Base-by-base conservation (phyloP, 1,140 invertebrate species). In the Nasonia longicornis region DNA sequence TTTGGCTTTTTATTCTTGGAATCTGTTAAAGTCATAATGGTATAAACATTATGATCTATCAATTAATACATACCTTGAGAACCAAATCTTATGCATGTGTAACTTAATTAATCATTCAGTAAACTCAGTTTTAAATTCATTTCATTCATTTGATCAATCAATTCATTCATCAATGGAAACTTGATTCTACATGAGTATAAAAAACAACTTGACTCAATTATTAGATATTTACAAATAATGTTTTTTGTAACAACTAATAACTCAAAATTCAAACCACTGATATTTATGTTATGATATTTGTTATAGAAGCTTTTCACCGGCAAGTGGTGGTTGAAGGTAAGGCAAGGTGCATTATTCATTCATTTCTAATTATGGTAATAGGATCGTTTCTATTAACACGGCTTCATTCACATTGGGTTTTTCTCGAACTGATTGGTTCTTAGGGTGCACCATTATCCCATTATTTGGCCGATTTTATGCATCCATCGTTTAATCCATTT, bases 271-370 rank as follows among this genome's bases (percentile, higher is more conserved):
- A 35, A 20, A 58, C 16, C 20, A 80, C 72, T 75, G 58, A 81
- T 73, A 76, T 20, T n/a, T 58, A 52, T 81, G 45, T 78, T 7
- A 58, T 81, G 91, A 88, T 90, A 89, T 90, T 88, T 90, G 89
- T 93, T 93, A 86, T 93, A 93, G 93, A 92, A 91, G 88, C 91
- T 92, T 91, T 89, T 91, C 86, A 89, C 90, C 86, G 92, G 92
- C 87, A 93, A 93, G 87, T 92, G 92, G 91, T 92, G 91, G 90
- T 89, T 91, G 79, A 93, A 93, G 93, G 93, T 93, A 93, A 93
- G 87, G 86, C 86, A 87, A 86, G 84, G 83, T 86, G 85, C 85
- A 74, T 58, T 84, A 78, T 84, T 84, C 38, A 81, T 82, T 71
- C 69, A 42, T 64, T 2, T 69, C n/a, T 71, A 70, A 29, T 63